Evolutionary conservation across 2,113 vertebrate species (phyloP), one percentile per base, ranked within the genome.

Genomic region (Crocuta crocuta): DNA sequence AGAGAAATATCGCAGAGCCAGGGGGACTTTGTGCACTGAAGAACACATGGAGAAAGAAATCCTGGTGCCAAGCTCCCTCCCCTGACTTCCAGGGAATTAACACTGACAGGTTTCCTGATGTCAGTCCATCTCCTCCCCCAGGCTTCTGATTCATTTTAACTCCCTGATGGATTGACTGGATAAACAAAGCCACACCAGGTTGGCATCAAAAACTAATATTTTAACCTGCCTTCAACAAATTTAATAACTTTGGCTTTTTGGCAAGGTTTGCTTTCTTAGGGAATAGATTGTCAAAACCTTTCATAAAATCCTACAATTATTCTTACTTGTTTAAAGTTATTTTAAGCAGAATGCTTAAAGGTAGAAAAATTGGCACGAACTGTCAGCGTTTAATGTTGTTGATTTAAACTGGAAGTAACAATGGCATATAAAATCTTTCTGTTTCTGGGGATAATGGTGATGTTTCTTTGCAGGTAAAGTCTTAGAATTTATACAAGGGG

Each of bases 61-160:
- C 8, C n/a, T n/a, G 31, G 58, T 79, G 86, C 96, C 97, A 96
- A 68, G 48, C 35, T 65, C 53, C 21, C 16, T 91, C 92, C 26
- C 0, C 55, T 5, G 58, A 70, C 78, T 97, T 85, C 39, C 85
- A 94, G 81, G 39, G 86, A 94, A 93, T 95, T 79, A 43, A 68
- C 89, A 48, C 2, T 96, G 96, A 96, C 97, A 93, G 95, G 89
- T 63, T 86, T 95, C 93, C 89, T 89, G 76, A 93, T 88, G 82
- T 73, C 61, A 82, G 35, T 17, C 55, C 39, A 58, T 94, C 66
- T 74, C 88, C 55, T 70, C 89, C 82, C 88, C 39, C 73, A 70
- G 88, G 6, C 82, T 89, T 95, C 73, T 74, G 28, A 95, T 28
- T 55, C 88, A 82, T 85, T 91, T 81, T 90, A 97, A 80, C 89